Base-by-base conservation (phyloP, 1,140 invertebrate species). In the Hyphantria cunea region DNA sequence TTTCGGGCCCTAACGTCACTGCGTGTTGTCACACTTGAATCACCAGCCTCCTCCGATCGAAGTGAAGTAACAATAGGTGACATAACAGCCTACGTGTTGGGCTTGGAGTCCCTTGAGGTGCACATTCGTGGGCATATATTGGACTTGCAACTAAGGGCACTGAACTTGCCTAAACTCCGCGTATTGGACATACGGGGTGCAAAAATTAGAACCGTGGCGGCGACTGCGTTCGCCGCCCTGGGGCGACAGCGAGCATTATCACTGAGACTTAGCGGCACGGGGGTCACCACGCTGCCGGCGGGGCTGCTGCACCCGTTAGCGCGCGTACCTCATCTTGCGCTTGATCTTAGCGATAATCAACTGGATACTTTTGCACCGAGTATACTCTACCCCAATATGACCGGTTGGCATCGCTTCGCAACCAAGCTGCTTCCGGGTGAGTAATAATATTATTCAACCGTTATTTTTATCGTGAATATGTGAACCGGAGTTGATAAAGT, bases 311-410 rank as follows among this genome's bases (percentile, higher is more conserved):
- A 93, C 0, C 92, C 93, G 11, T 88, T 97, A 60, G 93, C 94
- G 11, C 93, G 93, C 68, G 93, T 96, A 53, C 94, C 95, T 0
- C 94, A 96, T 72, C 92, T 96, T 0, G 93, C 94, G 0, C 91
- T 97, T 32, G 96, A 97, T 75, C 89, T 97, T 17, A 93, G 94
- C 48, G 92, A 95, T 72, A 97, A 97, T 86, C 93, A 94, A 74
- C 93, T 97, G 54, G 93, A 93, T 31, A 93, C 93, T 37, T 87
- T 97, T 7, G 94, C 93, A 68, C 95, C 95, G n/a, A 94, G 95
- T 2, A 93, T 94, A 0, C 94, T 97, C 42, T 97, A 97, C 83
- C 94, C 95, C 0, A 96, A 96, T 78, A 92, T 92, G 9, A 94
- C 94, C 1, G 94, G 93, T 0, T 96, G 95, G 95, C 95, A 96